Percentiles rank a stretch among this genome's conserved stretches.
Conservation (phyloP, 2,888 invertebrate genomes). For the Diarsia brunnea region DNA sequence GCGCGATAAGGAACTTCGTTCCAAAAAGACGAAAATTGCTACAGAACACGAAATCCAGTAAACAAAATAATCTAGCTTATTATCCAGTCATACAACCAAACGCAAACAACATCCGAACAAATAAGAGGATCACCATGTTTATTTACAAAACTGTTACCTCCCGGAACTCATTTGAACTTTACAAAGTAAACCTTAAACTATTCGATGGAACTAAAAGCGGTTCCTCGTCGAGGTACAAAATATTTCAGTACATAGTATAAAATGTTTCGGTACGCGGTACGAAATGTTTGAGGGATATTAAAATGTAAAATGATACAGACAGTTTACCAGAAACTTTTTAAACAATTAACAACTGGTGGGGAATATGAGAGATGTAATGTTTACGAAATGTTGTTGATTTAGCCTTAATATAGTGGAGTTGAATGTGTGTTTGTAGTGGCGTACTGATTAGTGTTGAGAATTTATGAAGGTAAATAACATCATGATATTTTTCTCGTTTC, state of each 20-base stretch:
- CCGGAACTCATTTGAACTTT: slow-evolving; percentile 63
- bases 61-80: slow-evolving; percentile 6
- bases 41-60: not conserved
- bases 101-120: slow-evolving; percentile 48
- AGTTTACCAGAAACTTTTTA: slow-evolving; percentile 22
- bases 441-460: not conserved
- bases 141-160: slow-evolving; percentile 59
- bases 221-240: slow-evolving; percentile 5
- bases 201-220: slow-evolving; percentile 60
- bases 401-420: slow-evolving; percentile 13
- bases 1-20: no score
- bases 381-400: slow-evolving; percentile 37
- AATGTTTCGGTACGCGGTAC: slow-evolving; percentile 6
- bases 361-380: slow-evolving; percentile 10
- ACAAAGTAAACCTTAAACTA: slow-evolving; percentile 60
- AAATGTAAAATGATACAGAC: slow-evolving; percentile 53
- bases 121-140: slow-evolving; percentile 58
- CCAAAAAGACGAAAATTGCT: not conserved
- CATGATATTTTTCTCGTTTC: not conserved
- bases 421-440: not conserved
- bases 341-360: slow-evolving; percentile 35
- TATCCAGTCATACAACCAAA: slow-evolving; percentile 34
- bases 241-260: slow-evolving; percentile 2
- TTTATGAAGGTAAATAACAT: not conserved
- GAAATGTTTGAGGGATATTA: slow-evolving; percentile 43